Conservation (phyloP, 2,888 invertebrate species). For the Norana najaformis region DNA sequence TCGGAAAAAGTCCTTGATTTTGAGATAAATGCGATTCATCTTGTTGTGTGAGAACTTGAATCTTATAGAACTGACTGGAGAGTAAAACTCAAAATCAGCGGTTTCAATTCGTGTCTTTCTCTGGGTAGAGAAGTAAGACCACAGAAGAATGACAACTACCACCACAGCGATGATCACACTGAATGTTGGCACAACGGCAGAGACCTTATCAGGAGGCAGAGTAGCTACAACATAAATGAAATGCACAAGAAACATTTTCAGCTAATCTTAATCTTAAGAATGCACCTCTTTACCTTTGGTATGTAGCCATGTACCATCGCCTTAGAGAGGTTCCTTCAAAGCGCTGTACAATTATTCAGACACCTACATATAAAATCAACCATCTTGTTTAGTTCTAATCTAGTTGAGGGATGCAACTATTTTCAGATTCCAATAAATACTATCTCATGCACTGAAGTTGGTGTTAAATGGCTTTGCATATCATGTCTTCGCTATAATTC, state of each 20-base stretch:
- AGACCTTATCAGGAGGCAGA: background rate
- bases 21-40: background rate
- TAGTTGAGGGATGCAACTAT: background rate
- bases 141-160: background rate
- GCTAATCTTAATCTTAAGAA: background rate
- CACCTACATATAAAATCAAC: background rate
- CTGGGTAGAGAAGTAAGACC: background rate
- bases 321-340: background rate
- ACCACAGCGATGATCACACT: background rate
- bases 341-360: background rate
- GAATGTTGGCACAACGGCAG: background rate
- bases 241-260: background rate
- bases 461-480: background rate
- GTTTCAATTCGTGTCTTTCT: background rate
- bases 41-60: background rate
- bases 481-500: background rate
- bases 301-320: background rate
- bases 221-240: background rate
- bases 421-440: background rate
- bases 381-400: background rate
- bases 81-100: background rate
- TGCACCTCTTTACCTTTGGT: background rate
- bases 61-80: background rate
- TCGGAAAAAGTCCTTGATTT: background rate
- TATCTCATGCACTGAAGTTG: background rate